Conservation (phyloP, 2,113 vertebrate species). For the Ceratotherium simum region DNA sequence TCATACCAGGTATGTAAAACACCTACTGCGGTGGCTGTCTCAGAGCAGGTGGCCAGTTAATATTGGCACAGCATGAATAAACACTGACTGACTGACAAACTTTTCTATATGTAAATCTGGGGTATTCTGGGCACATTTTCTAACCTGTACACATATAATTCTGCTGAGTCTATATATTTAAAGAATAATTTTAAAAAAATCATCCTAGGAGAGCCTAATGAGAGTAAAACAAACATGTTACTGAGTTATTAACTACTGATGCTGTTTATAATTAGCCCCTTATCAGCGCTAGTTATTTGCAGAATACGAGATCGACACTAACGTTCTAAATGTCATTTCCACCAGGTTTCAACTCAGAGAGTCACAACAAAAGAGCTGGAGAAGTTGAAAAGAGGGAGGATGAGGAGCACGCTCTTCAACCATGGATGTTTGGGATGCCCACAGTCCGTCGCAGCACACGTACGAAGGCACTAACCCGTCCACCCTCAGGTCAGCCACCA, state of each 20-base stretch:
- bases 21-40: background rate
- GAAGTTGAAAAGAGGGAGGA: background rate
- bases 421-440: background rate
- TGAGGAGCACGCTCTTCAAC: background rate
- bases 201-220: constrained; percentile 80
- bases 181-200: constrained; percentile 70
- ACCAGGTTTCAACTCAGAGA: constrained; percentile 76
- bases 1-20: background rate
- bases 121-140: constrained; percentile 67
- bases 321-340: constrained; percentile 82
- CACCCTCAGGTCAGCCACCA: constrained; percentile 76
- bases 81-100: background rate
- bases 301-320: constrained; percentile 80
- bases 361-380: constrained; percentile 74
- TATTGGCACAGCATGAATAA: background rate
- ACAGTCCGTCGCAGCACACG: background rate
- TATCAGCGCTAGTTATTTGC: constrained; percentile 85
- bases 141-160: constrained; percentile 74
- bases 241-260: constrained; percentile 85
- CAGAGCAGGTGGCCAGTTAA: background rate
- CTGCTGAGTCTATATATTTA: constrained; percentile 83
- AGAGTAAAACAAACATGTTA: constrained; percentile 86
- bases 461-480: constrained; percentile 61
- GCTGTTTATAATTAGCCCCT: constrained; percentile 86
- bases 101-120: constrained; percentile 79